Conservation (phyloP, 2,888 invertebrate genomes). For the Tenthredo distinguenda region DNA sequence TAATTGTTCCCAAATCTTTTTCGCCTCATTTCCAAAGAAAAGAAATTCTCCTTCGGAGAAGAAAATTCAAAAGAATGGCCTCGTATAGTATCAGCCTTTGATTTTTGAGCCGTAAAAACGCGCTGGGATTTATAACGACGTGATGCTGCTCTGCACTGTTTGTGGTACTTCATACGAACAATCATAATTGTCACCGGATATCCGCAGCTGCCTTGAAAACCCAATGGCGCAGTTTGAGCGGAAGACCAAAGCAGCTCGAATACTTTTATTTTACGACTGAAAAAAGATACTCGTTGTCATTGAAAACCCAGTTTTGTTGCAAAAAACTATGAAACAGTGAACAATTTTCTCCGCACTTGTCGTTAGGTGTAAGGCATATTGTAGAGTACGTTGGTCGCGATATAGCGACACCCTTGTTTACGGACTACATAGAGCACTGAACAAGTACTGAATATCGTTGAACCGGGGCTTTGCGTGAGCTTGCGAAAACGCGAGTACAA, state of each 20-base stretch:
- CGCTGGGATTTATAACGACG: not conserved
- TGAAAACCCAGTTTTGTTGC: not conserved
- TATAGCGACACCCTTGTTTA: slow-evolving; percentile 8
- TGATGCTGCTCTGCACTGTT: not conserved
- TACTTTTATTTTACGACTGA: not conserved
- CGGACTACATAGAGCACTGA: not conserved
- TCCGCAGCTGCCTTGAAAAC: not conserved
- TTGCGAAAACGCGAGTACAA: slow-evolving; percentile 7
- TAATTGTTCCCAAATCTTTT: not conserved
- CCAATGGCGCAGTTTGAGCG: not conserved
- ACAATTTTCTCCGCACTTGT: not conserved
- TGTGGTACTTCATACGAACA: not conserved
- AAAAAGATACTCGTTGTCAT: not conserved
- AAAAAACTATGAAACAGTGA: not conserved
- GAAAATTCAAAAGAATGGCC: not conserved
- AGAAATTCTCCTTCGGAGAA: not conserved
- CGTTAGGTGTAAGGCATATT: not conserved
- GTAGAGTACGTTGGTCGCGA: not conserved
- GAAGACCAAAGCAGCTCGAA: not conserved
- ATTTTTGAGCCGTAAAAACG: not conserved
- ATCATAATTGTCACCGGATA: not conserved
- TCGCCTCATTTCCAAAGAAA: not conserved
- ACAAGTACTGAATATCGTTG: not conserved
- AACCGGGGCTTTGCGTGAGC: slow-evolving; percentile 5
- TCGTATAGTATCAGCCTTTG: not conserved